phyloP scores from a whole-genome alignment of 2,797 vertebrate species.

The Peromyscus melanophrys region DNA sequence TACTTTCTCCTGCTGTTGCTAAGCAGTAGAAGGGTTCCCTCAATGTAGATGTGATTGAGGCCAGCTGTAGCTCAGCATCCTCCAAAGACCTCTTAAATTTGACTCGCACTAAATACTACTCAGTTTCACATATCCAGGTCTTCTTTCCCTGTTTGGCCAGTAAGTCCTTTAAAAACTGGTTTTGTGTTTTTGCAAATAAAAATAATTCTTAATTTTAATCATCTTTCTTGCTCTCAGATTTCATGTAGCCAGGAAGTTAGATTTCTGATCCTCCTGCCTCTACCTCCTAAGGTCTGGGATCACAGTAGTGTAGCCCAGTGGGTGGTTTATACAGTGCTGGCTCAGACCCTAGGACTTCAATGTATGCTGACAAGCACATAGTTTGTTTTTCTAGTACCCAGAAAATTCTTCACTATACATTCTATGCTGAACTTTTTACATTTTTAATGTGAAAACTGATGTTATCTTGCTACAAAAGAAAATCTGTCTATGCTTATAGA shows the following conservation, averaged over 20 bases:
- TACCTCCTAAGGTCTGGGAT: neutral
- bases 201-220: constrained; percentile 19
- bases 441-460: constrained; percentile 28
- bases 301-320: neutral
- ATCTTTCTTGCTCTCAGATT: neutral
- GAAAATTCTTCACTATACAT: neutral
- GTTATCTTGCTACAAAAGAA: constrained; percentile 25
- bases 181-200: neutral
- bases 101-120: neutral
- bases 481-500: constrained; percentile 26
- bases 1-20: constrained; percentile 33
- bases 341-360: neutral
- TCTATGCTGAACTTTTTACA: neutral
- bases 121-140: neutral
- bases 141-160: neutral
- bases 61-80: neutral
- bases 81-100: constrained; percentile 36
- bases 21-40: constrained; percentile 50
- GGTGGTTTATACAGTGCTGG: neutral
- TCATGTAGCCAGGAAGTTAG: neutral
- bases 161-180: neutral
- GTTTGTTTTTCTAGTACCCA: constrained; percentile 14
- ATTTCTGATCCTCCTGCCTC: neutral
- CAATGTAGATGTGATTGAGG: neutral
- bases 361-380: neutral